Percentiles rank a stretch among this genome's conserved stretches.
Conservation (phyloP, 2,113 vertebrate genomes). For the Corythaixoides concolor region DNA sequence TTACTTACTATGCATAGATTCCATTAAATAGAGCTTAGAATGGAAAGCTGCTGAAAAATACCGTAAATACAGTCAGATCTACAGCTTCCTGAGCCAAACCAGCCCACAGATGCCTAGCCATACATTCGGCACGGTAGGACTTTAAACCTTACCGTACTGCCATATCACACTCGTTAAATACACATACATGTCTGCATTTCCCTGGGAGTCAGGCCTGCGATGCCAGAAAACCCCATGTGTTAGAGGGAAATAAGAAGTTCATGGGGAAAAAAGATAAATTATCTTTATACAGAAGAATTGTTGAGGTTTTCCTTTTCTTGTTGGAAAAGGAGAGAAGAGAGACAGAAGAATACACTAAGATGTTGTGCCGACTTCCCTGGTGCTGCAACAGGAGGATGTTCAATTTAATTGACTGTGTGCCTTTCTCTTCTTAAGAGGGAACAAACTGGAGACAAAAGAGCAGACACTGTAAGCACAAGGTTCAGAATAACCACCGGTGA, state of each 20-base stretch:
- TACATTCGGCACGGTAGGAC: rapidly evolving
- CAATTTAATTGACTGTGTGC: neutral
- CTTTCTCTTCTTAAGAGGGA: neutral
- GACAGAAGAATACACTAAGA: neutral
- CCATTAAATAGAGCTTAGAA: conserved; percentile 86
- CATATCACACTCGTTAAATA: rapidly evolving
- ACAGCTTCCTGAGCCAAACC: neutral
- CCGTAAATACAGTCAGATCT: conserved; percentile 59
- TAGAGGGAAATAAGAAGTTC: neutral
- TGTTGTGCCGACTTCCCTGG: too few relatives aligned
- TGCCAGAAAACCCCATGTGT: neutral
- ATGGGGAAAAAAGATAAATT: rapidly evolving
- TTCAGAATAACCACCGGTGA: neutral
- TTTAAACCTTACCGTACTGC: neutral
- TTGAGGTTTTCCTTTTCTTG: neutral
- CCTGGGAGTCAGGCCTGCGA: neutral
- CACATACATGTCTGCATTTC: rapidly evolving
- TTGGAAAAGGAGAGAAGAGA: neutral
- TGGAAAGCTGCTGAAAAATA: conserved; percentile 68
- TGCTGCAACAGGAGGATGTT: neutral
- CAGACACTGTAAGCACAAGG: neutral
- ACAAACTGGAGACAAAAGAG: neutral
- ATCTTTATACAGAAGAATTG: neutral
- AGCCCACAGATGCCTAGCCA: neutral
- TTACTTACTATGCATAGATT: conserved; percentile 84